phyloP scores from a whole-genome alignment of 2,797 vertebrate genomes.

The Manis pentadactyla region DNA sequence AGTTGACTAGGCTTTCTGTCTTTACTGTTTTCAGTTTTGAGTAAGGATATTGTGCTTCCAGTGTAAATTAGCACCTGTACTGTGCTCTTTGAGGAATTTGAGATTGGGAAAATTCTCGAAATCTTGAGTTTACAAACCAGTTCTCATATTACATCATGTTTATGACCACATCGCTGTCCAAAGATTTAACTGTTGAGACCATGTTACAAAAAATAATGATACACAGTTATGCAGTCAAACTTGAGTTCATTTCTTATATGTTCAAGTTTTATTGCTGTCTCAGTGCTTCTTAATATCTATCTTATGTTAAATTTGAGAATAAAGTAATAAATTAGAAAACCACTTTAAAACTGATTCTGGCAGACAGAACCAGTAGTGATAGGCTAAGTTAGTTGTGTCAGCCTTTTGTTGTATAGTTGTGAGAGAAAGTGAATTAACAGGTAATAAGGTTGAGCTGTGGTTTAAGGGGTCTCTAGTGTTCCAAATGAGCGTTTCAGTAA shows the following conservation, averaged over 20 bases:
- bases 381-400: not conserved
- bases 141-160: conserved; percentile 19
- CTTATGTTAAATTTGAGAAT: conserved; percentile 47
- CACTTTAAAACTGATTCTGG: not conserved
- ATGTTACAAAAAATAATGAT: conserved; percentile 19
- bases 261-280: conserved; percentile 12
- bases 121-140: conserved; percentile 30
- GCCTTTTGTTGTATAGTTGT: conserved; percentile 37
- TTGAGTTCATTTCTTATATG: not conserved
- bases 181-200: conserved; percentile 37
- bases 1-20: conserved; percentile 38
- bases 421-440: not conserved
- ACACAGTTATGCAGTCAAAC: not conserved
- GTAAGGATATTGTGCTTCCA: conserved; percentile 45
- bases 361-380: not conserved
- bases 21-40: conserved; percentile 56
- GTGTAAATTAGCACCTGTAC: not conserved
- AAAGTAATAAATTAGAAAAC: conserved; percentile 37
- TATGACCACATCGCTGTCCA: conserved; percentile 3
- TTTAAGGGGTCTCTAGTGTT: conserved; percentile 22
- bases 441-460: conserved; percentile 3
- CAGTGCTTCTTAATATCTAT: not conserved
- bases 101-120: conserved; percentile 22
- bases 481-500: not conserved
- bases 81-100: conserved; percentile 25